Base-by-base conservation (phyloP, 2,797 vertebrate species). In the Crocidura indochinensis region DNA sequence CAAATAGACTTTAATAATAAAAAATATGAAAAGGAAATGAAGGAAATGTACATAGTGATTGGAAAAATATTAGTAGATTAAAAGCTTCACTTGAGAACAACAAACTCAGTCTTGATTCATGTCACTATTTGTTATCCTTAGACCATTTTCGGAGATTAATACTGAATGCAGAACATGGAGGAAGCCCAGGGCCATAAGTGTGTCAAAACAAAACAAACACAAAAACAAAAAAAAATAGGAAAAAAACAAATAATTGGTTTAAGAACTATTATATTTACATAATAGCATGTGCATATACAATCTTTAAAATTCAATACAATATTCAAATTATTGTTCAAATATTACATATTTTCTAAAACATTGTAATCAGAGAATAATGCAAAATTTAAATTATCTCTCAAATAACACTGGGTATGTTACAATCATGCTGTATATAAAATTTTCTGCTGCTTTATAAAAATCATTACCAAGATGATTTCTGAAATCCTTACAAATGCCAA, bases 361-460 rank as follows among this genome's bases (percentile, higher is more conserved):
- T 84, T 2, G 6, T 67, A 87, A 81, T 49, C 19, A 49, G 7
- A 64, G 9, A 79, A 87, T 4, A 14, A 2, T 67, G 51, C 11
- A 72, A 84, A 91, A 86, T 49, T 71, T 77, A 64, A 91, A 84
- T 71, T 46, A 10, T 22, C 31, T 11, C 69, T 71, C 12, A n/a
- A 49, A 24, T 53, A 10, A 49, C 26, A 20, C 12, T 51, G 38
- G 38, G 15, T 6, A 46, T 87, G 44, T 77, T 82, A 78, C 19
- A 92, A 11, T 64, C n/a, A 46, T 44, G 0, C 2, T 81, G 17
- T 72, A 0, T 81, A 64, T 0, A 53, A 12, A 69, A 78, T 90
- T 72, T 3, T 72, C 3, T 49, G 29, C 6, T 56, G 9, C 51
- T 76, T 87, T 56, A 15, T 51, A 51, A 51, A 51, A 51, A 3